These are phyloP conservation scores for Blastobasis adustella DNA, from an alignment of 2,888 invertebrate species.

Conservation along the genomic window DNA sequence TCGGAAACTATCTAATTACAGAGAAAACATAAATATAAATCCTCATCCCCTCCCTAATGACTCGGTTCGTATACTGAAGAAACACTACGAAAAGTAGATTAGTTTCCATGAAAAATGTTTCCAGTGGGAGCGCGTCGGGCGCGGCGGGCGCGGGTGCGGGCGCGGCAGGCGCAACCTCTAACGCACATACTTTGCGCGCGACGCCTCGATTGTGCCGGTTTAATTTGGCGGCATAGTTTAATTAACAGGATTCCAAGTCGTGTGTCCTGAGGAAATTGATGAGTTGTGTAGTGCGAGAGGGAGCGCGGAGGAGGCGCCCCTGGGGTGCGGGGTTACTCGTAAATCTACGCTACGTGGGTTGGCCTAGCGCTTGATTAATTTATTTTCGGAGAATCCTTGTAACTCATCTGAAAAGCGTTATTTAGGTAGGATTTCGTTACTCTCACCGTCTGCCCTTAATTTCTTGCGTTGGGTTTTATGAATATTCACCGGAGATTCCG, in stretches of 20 bases:
- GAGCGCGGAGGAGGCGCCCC: conserved; percentile 12
- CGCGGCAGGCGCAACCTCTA: conserved; percentile 8
- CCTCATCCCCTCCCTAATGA: no score
- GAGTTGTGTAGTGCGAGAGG: conserved; percentile 48
- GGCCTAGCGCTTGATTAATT: conserved; percentile 56
- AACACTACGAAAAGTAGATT: not conserved
- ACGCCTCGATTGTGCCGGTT: conserved; percentile 30
- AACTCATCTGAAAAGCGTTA: conserved; percentile 47
- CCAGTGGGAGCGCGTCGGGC: not conserved
- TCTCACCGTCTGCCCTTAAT: conserved; percentile 25
- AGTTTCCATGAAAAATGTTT: conserved; percentile 1
- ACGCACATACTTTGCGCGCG: conserved; percentile 25
- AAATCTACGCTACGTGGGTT: conserved; percentile 55
- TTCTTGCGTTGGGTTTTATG: conserved; percentile 15
- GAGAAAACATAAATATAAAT: no score
- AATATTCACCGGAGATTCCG: conserved; percentile 5
- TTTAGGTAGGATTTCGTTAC: conserved; percentile 28
- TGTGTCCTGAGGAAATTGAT: conserved; percentile 64
- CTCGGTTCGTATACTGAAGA: no score
- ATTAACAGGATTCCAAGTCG: conserved; percentile 62
- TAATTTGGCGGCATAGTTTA: conserved; percentile 64
- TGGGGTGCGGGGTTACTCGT: conserved; percentile 38
- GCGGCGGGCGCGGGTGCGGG: no score
- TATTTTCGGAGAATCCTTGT: conserved; percentile 49
- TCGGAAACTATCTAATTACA: no score